Percentiles rank a stretch among this genome's conserved stretches.
Evolutionary conservation across 2,113 vertebrate species (phyloP).

Genomic region (Anseranas semipalmata): DNA sequence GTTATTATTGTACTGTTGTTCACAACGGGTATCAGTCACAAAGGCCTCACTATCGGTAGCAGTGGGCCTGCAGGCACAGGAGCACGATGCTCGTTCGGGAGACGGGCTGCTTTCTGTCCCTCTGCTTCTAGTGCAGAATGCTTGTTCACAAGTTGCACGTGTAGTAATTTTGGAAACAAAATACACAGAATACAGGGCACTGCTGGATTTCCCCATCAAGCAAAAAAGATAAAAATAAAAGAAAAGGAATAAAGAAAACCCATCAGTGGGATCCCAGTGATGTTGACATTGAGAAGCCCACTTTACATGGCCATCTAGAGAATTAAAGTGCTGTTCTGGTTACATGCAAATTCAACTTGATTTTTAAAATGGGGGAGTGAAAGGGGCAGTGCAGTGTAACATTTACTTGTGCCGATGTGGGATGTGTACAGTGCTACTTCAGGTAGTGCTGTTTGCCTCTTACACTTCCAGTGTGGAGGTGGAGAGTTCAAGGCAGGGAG

Average conservation of each 20-base stretch:
- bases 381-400: neutral
- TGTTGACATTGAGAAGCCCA: neutral
- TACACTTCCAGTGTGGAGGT: neutral
- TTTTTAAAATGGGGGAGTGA: neutral
- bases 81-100: neutral
- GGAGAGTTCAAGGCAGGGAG: neutral
- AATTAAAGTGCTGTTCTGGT: neutral
- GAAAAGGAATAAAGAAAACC: too few relatives aligned
- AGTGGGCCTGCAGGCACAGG: neutral
- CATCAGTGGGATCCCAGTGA: rapidly evolving
- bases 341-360: neutral
- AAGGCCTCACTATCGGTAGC: neutral
- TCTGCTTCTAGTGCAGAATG: neutral
- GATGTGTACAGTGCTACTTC: rapidly evolving
- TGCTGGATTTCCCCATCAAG: neutral
- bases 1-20: neutral
- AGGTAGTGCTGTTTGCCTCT: neutral
- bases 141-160: neutral
- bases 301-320: neutral
- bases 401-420: neutral
- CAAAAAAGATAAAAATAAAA: neutral
- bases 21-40: neutral
- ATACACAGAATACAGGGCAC: neutral
- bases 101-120: neutral
- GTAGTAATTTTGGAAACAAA: neutral